Conservation (phyloP, 2,113 vertebrate species). For the Diadophis punctatus region DNA sequence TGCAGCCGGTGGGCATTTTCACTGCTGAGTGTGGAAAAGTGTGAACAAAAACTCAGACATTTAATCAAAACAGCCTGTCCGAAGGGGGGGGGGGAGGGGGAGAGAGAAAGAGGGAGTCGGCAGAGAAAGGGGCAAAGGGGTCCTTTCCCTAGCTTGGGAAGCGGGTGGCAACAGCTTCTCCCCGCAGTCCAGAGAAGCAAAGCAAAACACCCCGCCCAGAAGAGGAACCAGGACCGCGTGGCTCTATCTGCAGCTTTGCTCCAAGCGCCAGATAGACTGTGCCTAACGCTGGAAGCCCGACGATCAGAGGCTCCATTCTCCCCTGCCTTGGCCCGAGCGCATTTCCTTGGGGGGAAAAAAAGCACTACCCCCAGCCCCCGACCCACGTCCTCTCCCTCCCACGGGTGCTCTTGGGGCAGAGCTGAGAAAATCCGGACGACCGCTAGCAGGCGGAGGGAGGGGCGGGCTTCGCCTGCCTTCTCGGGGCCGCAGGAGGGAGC, state of each 20-base stretch:
- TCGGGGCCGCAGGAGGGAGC: too few species aligned
- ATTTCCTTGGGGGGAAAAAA: not conserved
- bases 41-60: not conserved
- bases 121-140: not conserved
- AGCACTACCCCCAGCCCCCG: not conserved
- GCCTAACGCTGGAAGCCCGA: not conserved
- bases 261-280: not conserved
- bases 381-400: not conserved
- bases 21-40: not conserved
- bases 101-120: not conserved
- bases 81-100: accelerated
- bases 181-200: not conserved
- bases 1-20: not conserved
- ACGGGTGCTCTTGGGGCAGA: not conserved
- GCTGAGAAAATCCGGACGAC: not conserved
- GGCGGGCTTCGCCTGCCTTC: not conserved
- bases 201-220: not conserved
- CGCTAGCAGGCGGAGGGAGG: not conserved
- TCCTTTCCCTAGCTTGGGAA: not conserved
- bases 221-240: not conserved
- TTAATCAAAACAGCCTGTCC: not conserved
- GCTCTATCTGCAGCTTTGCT: not conserved
- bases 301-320: not conserved
- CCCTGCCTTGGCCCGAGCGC: not conserved
- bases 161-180: not conserved